Evolutionary conservation across 2,888 invertebrate genomes (phyloP), one percentile per base, ranked within the genome.

Genomic region (Lampropteryx suffumata): DNA sequence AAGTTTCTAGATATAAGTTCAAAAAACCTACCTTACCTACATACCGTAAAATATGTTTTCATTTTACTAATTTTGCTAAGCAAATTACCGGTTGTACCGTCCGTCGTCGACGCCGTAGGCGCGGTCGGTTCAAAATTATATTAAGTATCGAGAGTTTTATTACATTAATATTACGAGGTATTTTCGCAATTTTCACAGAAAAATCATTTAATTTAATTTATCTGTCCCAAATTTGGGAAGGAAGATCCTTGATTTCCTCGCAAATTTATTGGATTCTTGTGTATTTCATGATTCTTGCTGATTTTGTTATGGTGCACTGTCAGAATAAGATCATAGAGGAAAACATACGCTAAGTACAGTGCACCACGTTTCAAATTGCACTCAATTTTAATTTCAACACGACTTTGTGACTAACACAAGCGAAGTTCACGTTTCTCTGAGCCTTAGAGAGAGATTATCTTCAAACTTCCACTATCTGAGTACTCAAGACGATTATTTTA

Each of bases 101-200:
- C 63, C 69, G 64, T 73, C 57, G 11, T 44, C 11, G n/a, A n/a
- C n/a, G 42, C 66, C 65, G 69, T 59, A 76, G 61, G 62, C 61
- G 70, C 73, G 69, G 65, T 44, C 29, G 8, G 14, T 33, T 32
- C 74, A 68, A 75, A 81, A 82, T 81, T 78, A 79, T 79, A 79
- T 79, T 78, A 34, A 21, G 14, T 50, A 80, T 79, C 76, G 69
- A 73, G 73, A 68, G 65, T 82, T 84, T 84, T 84, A 84, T 85
- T 82, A 83, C 78, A 81, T 83, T 82, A 84, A 84, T 84, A 82
- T 79, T 33, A 36, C 55, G 74, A 79, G 76, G 76, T 77, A 81
- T 83, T 71, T 73, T 69, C 69, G 73, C 73, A 80, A 80, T 77
- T 79, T 81, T 64, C 54, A 55, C 59, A 62, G 67, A 65, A 75